Evolutionary conservation across 2,113 vertebrate genomes (phyloP).

Genomic region (Gavialis gangeticus): DNA sequence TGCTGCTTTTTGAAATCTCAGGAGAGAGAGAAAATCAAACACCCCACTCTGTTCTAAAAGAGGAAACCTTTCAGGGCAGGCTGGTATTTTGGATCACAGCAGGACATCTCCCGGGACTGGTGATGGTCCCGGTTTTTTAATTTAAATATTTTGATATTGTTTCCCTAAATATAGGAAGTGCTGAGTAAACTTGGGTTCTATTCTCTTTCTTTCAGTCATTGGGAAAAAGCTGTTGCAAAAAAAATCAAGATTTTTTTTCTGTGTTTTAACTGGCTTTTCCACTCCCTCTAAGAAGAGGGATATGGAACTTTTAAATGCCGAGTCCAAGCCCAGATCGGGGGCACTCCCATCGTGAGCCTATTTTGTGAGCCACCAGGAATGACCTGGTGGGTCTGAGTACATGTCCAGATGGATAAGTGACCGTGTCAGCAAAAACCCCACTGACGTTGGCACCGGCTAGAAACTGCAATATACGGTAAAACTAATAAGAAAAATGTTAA

Average conservation of each 20-base stretch:
- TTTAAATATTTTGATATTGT: neutral
- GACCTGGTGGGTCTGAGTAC: neutral
- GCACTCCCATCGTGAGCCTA: neutral
- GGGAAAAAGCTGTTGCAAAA: neutral
- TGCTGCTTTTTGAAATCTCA: rapidly evolving
- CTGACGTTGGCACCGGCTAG: neutral
- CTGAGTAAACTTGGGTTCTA: too few species aligned
- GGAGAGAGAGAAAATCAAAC: neutral
- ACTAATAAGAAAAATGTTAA: too few species aligned
- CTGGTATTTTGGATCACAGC: neutral
- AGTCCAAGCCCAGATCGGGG: rapidly evolving
- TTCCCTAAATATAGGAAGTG: too few species aligned
- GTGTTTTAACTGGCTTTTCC: neutral
- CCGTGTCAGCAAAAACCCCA: neutral
- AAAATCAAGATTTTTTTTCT: neutral
- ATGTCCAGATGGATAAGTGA: neutral
- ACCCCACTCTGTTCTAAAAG: neutral
- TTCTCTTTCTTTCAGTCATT: too few species aligned
- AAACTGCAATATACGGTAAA: too few species aligned
- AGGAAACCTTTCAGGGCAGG: neutral
- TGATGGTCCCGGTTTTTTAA: neutral
- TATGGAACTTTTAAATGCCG: rapidly evolving
- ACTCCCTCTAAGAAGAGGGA: rapidly evolving
- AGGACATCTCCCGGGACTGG: rapidly evolving
- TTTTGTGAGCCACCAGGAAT: neutral